Conservation (phyloP, 1,140 invertebrate species). For the Achatina immaculata region DNA sequence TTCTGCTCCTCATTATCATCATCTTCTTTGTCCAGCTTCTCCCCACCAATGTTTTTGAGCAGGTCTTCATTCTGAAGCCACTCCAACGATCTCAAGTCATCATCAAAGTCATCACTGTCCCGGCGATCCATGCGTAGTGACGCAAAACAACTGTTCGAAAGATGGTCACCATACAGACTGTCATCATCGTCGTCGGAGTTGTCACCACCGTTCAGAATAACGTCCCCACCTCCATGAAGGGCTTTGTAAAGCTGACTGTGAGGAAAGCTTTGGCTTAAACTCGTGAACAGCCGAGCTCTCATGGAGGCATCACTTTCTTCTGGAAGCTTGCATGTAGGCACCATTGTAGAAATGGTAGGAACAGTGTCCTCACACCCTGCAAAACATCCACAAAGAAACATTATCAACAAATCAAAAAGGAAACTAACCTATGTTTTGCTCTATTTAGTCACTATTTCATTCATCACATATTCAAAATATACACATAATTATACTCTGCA, state of each 20-base stretch:
- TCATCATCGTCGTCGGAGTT: conserved; percentile 56
- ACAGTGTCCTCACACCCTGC: conserved; percentile 37
- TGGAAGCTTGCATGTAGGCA: conserved; percentile 35
- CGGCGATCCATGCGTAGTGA: conserved; percentile 67
- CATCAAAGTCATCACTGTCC: conserved; percentile 74
- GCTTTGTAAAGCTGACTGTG: conserved; percentile 67
- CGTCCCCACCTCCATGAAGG: conserved; percentile 58
- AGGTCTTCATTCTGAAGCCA: conserved; percentile 94
- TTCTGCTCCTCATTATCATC: conserved; percentile 56
- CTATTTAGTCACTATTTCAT: too few species aligned
- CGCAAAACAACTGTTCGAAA: conserved; percentile 68
- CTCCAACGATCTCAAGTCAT: conserved; percentile 88
- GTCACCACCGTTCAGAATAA: conserved; percentile 33
- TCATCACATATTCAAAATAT: too few species aligned
- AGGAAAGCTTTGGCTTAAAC: conserved; percentile 69
- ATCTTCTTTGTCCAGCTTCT: conserved; percentile 51
- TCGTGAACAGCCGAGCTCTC: conserved; percentile 66
- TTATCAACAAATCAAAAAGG: neutral
- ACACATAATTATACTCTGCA: too few species aligned
- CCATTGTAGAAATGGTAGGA: conserved; percentile 30
- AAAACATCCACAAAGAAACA: neutral
- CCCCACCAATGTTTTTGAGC: conserved; percentile 76
- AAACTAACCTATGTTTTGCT: conserved; percentile 13
- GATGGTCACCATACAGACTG: conserved; percentile 56
- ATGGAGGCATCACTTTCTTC: conserved; percentile 69